Conservation (phyloP, 2,888 invertebrate species). For the Drosophila niveifrons region DNA sequence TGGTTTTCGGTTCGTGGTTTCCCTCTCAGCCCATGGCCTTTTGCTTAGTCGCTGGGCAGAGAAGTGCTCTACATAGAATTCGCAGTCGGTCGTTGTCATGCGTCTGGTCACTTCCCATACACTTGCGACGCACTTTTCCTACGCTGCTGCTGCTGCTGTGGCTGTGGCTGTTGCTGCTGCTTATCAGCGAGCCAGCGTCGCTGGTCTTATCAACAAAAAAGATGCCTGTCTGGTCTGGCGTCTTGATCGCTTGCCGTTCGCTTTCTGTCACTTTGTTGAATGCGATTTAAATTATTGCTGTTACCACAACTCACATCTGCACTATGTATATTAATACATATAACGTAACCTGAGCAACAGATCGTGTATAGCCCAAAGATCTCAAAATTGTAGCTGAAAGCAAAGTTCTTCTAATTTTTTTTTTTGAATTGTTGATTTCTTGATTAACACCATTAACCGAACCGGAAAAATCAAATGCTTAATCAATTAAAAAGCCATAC, state of each 20-base stretch:
- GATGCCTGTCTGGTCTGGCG: constrained; percentile 55
- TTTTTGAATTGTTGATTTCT: background rate
- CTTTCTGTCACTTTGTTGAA: constrained; percentile 20
- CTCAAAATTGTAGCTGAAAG: background rate
- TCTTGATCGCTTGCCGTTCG: constrained; percentile 14
- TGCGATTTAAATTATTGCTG: constrained; percentile 31
- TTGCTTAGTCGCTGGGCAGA: constrained; percentile 1
- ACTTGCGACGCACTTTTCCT: constrained; percentile 45
- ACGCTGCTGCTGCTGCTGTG: background rate
- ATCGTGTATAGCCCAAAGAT: background rate
- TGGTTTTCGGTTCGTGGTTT: constrained; percentile 30
- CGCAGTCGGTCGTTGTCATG: constrained; percentile 32
- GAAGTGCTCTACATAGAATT: constrained; percentile 6
- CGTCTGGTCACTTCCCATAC: constrained; percentile 21
- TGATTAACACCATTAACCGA: constrained; percentile 4
- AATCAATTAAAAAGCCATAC: constrained; percentile 5
- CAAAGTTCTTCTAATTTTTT: background rate
- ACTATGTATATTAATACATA: background rate
- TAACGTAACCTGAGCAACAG: background rate
- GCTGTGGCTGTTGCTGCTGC: background rate
- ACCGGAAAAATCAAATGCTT: constrained; percentile 9
- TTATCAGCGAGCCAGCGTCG: constrained; percentile 40
- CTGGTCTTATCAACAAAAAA: constrained; percentile 34
- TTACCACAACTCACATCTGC: background rate
- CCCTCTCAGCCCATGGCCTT: constrained; percentile 1